Evolutionary conservation across 2,113 vertebrate genomes (phyloP).

Genomic region (Romanogobio albipinnatus): DNA sequence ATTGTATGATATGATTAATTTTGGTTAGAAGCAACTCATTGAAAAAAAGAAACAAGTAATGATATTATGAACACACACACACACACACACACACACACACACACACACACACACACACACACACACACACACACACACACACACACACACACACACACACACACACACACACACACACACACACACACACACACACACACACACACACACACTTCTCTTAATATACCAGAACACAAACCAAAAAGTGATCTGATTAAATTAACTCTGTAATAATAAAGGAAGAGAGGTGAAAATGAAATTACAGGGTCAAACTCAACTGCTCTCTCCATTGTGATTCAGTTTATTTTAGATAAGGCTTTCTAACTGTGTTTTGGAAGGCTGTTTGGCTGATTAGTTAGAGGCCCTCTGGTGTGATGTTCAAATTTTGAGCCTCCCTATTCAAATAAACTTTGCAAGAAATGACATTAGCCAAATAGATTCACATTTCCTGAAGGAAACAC

Average conservation of each 20-base stretch:
- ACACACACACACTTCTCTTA: not conserved
- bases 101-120: no score
- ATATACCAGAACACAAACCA: not conserved
- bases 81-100: no score
- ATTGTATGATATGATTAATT: not conserved
- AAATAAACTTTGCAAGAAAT: not conserved
- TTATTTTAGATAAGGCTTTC: not conserved
- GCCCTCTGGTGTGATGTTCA: not conserved
- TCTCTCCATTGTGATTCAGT: not conserved
- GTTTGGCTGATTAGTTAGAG: not conserved
- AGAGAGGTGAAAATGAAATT: constrained; percentile 7
- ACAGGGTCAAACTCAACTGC: not conserved
- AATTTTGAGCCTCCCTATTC: not conserved
- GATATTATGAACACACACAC: not conserved
- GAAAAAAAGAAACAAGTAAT: not conserved
- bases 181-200: not conserved
- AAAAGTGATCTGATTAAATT: not conserved
- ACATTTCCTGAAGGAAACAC: not conserved
- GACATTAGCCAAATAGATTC: constrained; percentile 6
- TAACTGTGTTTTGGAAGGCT: constrained; percentile 6
- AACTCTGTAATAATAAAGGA: constrained; percentile 4
- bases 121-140: no score
- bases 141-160: not conserved
- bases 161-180: not conserved
- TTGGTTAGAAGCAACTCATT: not conserved